phyloP scores from a whole-genome alignment of 64 coral and sea anemone species.

The Acropora tenuis region DNA sequence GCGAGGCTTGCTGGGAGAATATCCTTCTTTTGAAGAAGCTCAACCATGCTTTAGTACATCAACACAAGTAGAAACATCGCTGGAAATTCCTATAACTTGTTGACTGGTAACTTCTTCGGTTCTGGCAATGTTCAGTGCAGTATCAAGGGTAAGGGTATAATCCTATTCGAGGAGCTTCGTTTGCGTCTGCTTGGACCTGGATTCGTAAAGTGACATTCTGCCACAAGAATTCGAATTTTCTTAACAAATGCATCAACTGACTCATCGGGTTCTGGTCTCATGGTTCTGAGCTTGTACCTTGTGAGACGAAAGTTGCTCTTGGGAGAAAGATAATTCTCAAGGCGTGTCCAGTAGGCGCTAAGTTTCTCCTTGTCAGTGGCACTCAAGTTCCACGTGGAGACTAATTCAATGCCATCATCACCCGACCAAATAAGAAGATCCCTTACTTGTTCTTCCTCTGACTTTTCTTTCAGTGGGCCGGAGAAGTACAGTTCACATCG shows the following conservation, averaged over 20 bases:
- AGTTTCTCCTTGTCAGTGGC: conserved; percentile 51
- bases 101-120: conserved; percentile 60
- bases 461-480: conserved; percentile 53
- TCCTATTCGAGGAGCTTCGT: conserved; percentile 74
- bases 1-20: neutral
- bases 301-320: conserved; percentile 80
- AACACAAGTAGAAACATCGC: neutral
- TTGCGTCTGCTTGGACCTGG: conserved; percentile 32
- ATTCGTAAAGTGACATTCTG: conserved; percentile 67
- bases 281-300: conserved; percentile 63
- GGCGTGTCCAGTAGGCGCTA: conserved; percentile 65
- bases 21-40: neutral
- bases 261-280: conserved; percentile 44
- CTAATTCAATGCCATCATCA: conserved; percentile 66
- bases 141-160: conserved; percentile 42
- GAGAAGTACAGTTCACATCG: conserved; percentile 67
- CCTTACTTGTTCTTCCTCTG: conserved; percentile 23
- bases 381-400: conserved; percentile 23
- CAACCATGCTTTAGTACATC: neutral
- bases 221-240: conserved; percentile 67
- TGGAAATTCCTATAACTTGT: conserved; percentile 63
- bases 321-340: conserved; percentile 68
- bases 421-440: conserved; percentile 62
- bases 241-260: conserved; percentile 62
- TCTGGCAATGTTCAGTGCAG: conserved; percentile 65